phyloP scores from a whole-genome alignment of 2,797 vertebrate genomes.

The Tolypeutes matacus region DNA sequence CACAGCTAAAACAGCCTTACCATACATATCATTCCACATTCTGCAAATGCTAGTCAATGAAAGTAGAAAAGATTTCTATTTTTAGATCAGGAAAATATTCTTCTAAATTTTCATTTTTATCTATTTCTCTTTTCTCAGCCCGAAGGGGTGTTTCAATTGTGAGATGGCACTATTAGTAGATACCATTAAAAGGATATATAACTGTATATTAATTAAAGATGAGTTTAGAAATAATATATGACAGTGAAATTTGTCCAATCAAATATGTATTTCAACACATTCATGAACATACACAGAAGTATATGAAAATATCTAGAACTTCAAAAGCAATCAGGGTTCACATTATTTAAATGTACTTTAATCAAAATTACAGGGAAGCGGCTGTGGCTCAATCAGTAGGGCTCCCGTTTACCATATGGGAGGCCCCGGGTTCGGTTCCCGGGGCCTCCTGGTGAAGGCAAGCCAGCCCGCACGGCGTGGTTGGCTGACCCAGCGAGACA shows the following conservation, averaged over 20 bases:
- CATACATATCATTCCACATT: neutral
- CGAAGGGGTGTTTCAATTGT: constrained; percentile 48
- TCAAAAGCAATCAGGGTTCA: constrained; percentile 12
- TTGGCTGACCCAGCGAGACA: too few species aligned
- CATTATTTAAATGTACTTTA: constrained; percentile 39
- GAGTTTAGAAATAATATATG: constrained; percentile 26
- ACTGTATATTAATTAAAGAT: neutral
- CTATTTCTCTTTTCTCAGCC: constrained; percentile 41
- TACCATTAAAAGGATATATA: constrained; percentile 38
- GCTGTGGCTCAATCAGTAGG: too few species aligned
- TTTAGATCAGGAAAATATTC: constrained; percentile 52
- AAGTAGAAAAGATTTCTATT: constrained; percentile 7
- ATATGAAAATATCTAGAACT: constrained; percentile 10
- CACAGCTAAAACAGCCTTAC: neutral
- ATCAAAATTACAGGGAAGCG: constrained; percentile 56
- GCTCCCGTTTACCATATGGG: too few species aligned
- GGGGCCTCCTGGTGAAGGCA: too few species aligned
- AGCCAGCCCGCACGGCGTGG: too few species aligned
- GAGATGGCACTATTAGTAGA: constrained; percentile 11
- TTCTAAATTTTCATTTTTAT: constrained; percentile 46
- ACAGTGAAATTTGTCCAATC: constrained; percentile 21
- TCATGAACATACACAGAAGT: neutral
- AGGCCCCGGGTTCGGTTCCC: too few species aligned
- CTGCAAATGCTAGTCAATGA: constrained; percentile 12
- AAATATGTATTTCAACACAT: constrained; percentile 50